These are phyloP conservation scores for Conops quadrifasciatus DNA, from an alignment of 2,888 invertebrate species.

Conservation along the genomic window DNA sequence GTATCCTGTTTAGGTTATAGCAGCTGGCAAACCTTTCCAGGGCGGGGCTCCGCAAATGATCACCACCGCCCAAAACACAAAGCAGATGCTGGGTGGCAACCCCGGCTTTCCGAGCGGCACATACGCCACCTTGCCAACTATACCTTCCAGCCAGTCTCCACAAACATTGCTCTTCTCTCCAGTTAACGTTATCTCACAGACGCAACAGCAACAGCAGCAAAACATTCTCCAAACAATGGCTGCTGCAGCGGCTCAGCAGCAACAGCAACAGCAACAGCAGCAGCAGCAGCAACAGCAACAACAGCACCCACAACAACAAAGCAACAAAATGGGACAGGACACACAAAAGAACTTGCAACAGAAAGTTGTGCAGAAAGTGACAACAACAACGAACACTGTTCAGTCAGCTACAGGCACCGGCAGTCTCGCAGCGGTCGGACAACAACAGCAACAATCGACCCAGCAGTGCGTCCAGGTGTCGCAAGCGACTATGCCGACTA, in stretches of 20 bases:
- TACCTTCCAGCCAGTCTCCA: constrained; percentile 78
- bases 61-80: constrained; percentile 71
- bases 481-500: constrained; percentile 73
- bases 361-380: constrained; percentile 69
- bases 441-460: constrained; percentile 66
- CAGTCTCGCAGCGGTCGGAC: constrained; percentile 57
- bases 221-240: constrained; percentile 62
- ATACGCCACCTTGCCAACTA: constrained; percentile 69
- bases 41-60: constrained; percentile 86
- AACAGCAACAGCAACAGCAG: constrained; percentile 54
- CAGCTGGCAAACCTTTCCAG: constrained; percentile 85
- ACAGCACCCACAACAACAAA: constrained; percentile 47
- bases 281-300: constrained; percentile 51
- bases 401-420: constrained; percentile 58
- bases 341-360: constrained; percentile 63
- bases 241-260: constrained; percentile 51
- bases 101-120: constrained; percentile 66
- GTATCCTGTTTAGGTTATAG: constrained; percentile 66
- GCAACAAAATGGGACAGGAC: constrained; percentile 47
- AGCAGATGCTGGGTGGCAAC: constrained; percentile 71
- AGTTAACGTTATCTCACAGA: constrained; percentile 61
- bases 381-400: constrained; percentile 60
- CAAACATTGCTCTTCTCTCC: constrained; percentile 79
- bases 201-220: constrained; percentile 65
- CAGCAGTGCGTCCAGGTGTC: constrained; percentile 79